These are phyloP conservation scores for Leptodactylus fallax DNA, from an alignment of 2,797 vertebrate genomes.

Conservation along the genomic window DNA sequence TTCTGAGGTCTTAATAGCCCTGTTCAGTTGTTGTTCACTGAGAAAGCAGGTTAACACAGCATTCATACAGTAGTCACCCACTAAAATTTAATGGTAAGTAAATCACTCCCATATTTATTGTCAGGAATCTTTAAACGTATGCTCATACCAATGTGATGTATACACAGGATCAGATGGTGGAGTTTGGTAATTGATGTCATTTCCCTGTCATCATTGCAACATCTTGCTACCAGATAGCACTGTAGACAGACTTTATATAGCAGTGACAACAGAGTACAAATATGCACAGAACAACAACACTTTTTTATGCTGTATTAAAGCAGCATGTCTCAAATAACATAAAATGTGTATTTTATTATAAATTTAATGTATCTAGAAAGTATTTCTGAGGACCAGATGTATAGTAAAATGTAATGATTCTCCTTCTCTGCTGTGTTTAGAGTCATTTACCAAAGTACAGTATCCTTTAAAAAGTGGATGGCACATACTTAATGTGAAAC, in stretches of 20 bases:
- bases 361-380: not conserved
- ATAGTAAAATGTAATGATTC: conserved; percentile 2
- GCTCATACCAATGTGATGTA: not conserved
- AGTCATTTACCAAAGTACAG: not conserved
- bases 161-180: not conserved
- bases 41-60: not conserved
- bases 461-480: not conserved
- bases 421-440: not conserved
- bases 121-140: not conserved
- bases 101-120: conserved; percentile 23
- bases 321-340: not conserved
- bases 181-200: conserved; percentile 8
- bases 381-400: conserved; percentile 6
- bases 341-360: conserved; percentile 40
- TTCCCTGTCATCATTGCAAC: conserved; percentile 31
- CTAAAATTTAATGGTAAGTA: conserved; percentile 18
- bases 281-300: conserved; percentile 41
- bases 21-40: not conserved
- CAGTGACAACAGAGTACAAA: conserved; percentile 17
- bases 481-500: too few relatives aligned
- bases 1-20: too few relatives aligned
- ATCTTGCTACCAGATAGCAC: conserved; percentile 45
- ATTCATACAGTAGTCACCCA: not conserved
- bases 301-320: not conserved
- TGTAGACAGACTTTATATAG: conserved; percentile 8